A percentile compares a stretch with the other conserved stretches of the same genome.
phyloP scores from a whole-genome alignment of 2,113 vertebrate genomes.

The Gnathochromis pfefferi region DNA sequence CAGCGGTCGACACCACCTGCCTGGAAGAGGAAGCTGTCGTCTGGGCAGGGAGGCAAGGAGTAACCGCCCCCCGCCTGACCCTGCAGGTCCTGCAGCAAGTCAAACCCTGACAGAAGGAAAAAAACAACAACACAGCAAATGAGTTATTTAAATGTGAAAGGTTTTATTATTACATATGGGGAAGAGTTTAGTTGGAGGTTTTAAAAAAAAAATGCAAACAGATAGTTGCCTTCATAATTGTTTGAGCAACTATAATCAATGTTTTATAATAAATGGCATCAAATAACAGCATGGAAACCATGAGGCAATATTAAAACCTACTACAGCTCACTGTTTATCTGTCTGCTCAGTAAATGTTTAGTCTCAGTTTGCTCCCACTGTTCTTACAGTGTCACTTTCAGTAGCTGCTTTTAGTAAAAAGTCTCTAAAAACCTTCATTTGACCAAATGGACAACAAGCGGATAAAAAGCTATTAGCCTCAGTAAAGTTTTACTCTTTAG shows the following conservation, averaged over 20 bases:
- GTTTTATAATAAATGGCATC: neutral
- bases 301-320: neutral
- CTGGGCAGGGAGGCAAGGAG: constrained; percentile 38
- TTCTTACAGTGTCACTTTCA: neutral
- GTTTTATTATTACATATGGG: neutral
- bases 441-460: neutral
- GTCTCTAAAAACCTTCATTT: neutral
- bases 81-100: constrained; percentile 58
- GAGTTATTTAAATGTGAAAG: neutral
- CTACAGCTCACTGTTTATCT: neutral
- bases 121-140: neutral
- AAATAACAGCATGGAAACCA: neutral
- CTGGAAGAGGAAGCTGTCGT: constrained; percentile 63
- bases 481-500: neutral
- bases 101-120: constrained; percentile 35
- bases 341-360: accelerated
- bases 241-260: neutral
- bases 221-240: neutral
- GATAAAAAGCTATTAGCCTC: neutral
- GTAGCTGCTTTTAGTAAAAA: neutral
- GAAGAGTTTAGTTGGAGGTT: neutral
- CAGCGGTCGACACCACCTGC: constrained; percentile 56
- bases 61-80: constrained; percentile 31
- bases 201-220: accelerated
- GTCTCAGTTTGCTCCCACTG: neutral